phyloP scores from a whole-genome alignment of 1,140 invertebrate genomes.

The Drosophila parvula region DNA sequence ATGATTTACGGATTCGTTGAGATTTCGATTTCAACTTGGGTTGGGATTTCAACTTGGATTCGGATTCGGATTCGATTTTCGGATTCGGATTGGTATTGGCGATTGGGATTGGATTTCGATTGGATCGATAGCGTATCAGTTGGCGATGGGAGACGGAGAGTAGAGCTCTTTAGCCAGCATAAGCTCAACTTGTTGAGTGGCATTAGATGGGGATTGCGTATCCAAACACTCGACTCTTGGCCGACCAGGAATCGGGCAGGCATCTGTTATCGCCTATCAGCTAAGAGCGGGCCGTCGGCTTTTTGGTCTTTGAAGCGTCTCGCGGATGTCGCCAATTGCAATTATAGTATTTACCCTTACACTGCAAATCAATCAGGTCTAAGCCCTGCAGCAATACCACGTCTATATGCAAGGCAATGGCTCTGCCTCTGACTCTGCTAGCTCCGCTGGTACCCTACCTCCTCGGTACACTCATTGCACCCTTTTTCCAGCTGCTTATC shows the following conservation, averaged over 20 bases:
- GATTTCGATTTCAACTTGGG: constrained; percentile 51
- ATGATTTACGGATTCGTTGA: constrained; percentile 76
- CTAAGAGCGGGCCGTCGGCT: constrained; percentile 33
- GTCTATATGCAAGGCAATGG: constrained; percentile 33
- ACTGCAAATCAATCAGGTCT: constrained; percentile 72
- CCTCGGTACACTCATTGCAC: constrained; percentile 11
- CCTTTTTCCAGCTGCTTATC: constrained; percentile 59
- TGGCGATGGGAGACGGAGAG: background rate
- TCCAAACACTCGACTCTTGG: constrained; percentile 62
- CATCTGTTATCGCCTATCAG: constrained; percentile 1
- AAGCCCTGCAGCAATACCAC: constrained; percentile 38
- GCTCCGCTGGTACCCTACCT: background rate
- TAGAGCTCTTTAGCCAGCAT: constrained; percentile 40
- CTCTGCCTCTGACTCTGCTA: background rate
- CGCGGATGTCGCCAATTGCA: constrained; percentile 58
- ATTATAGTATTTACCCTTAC: constrained; percentile 75
- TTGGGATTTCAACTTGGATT: constrained; percentile 26
- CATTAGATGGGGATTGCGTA: constrained; percentile 73
- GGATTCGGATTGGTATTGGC: constrained; percentile 18
- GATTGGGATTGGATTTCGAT: constrained; percentile 27
- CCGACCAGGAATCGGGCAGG: constrained; percentile 10
- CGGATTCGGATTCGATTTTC: constrained; percentile 7
- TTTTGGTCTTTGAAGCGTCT: constrained; percentile 59
- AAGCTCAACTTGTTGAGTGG: constrained; percentile 71
- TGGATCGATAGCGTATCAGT: constrained; percentile 31